phyloP scores from a whole-genome alignment of 2,113 vertebrate genomes.

The Bungarus multicinctus region DNA sequence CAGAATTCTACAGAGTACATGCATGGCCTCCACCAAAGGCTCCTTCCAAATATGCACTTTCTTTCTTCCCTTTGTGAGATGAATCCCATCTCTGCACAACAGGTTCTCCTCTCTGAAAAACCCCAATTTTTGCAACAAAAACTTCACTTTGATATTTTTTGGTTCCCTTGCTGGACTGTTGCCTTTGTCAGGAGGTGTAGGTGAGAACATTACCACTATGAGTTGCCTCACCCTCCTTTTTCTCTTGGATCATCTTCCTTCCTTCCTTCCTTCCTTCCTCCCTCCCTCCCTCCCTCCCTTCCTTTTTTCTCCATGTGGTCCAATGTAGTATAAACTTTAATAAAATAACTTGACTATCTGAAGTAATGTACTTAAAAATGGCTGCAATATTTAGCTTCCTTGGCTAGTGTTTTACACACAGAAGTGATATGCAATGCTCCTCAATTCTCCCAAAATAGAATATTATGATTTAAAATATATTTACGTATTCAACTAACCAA shows the following conservation, averaged over 20 bases:
- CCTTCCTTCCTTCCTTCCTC: no score
- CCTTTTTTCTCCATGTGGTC: background rate
- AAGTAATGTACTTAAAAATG: slow-evolving; percentile 47
- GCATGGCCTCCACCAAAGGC: background rate
- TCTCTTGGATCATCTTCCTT: slow-evolving; percentile 15
- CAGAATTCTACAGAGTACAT: background rate
- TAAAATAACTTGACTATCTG: slow-evolving; percentile 57
- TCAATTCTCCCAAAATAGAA: background rate
- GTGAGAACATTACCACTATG: background rate
- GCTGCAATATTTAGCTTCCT: slow-evolving; percentile 41
- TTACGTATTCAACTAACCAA: background rate
- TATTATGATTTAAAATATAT: background rate
- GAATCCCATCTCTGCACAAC: background rate
- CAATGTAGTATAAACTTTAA: slow-evolving; percentile 19
- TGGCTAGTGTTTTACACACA: background rate
- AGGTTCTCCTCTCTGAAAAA: background rate
- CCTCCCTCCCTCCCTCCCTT: no score
- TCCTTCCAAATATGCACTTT: background rate
- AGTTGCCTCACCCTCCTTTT: slow-evolving; percentile 27
- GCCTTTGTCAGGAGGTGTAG: background rate
- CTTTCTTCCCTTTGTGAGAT: background rate
- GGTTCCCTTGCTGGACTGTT: background rate
- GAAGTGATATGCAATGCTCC: background rate
- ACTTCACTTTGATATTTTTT: background rate
- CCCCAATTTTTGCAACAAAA: background rate